Evolutionary conservation across 30 jellyfish, hydroid and myxozoan species (phyloP).

Genomic region (Calvadosia cruxmelitensis): DNA sequence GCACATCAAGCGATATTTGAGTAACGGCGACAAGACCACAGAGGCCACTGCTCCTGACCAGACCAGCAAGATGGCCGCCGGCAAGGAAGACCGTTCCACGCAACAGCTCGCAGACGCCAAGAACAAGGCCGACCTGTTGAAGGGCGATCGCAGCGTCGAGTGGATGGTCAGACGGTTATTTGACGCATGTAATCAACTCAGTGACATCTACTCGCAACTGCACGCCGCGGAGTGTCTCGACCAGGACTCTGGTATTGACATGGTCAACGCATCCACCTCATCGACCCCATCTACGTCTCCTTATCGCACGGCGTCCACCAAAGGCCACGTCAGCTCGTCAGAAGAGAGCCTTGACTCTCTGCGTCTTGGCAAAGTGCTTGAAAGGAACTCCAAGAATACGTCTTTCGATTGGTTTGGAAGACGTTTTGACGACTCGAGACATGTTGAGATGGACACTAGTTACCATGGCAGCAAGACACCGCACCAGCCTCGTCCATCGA

Average conservation of each 20-base stretch:
- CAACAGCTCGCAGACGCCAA: slow-evolving; percentile 44
- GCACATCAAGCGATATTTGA: slow-evolving; percentile 67
- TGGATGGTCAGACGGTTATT: slow-evolving; percentile 88
- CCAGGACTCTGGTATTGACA: slow-evolving; percentile 86
- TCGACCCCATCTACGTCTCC: slow-evolving; percentile 87
- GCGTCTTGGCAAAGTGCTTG: slow-evolving; percentile 30
- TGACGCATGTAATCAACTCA: slow-evolving; percentile 91
- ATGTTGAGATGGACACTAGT: neutral
- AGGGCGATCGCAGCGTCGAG: slow-evolving; percentile 82
- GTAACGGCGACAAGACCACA: slow-evolving; percentile 58
- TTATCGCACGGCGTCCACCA: slow-evolving; percentile 32
- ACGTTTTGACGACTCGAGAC: neutral
- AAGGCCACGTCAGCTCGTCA: slow-evolving; percentile 59
- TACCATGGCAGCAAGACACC: neutral
- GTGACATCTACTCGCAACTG: slow-evolving; percentile 65
- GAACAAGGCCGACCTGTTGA: slow-evolving; percentile 64
- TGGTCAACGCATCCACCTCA: slow-evolving; percentile 38
- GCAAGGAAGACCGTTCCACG: slow-evolving; percentile 17
- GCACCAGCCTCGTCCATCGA: neutral
- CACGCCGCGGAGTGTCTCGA: slow-evolving; percentile 60
- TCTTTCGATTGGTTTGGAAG: neutral
- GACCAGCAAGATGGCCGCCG: slow-evolving; percentile 12
- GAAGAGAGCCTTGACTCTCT: slow-evolving; percentile 77
- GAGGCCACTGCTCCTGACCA: slow-evolving; percentile 14
- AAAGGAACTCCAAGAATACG: neutral